These are phyloP conservation scores for Kryptolebias ocellatus DNA, from an alignment of 2,797 vertebrate genomes.

Conservation along the genomic window DNA sequence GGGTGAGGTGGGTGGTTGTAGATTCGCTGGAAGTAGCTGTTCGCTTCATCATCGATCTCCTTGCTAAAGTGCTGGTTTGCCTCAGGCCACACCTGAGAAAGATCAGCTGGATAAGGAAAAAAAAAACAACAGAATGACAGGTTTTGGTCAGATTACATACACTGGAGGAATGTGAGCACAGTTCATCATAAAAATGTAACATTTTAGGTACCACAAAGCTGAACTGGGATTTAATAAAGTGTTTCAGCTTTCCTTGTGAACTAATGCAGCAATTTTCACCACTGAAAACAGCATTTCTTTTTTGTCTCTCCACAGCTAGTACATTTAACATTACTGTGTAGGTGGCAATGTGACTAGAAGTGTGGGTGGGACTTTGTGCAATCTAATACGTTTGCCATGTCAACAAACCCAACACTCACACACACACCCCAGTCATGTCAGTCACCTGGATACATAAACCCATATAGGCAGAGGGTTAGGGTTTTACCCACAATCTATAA, in stretches of 20 bases:
- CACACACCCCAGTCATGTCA: too few species aligned
- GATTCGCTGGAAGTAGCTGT: constrained; percentile 99
- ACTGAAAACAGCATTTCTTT: too few species aligned
- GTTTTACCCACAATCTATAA: neutral
- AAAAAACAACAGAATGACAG: neutral
- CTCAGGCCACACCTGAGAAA: constrained; percentile 99
- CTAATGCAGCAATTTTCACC: too few species aligned
- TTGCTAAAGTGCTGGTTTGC: constrained; percentile 99
- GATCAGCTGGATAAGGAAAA: constrained; percentile 86
- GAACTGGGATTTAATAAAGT: neutral
- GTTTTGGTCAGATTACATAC: neutral
- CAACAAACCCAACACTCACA: too few species aligned
- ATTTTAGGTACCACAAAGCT: constrained; percentile 18
- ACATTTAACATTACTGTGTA: too few species aligned
- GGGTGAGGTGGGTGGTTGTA: constrained; percentile 99
- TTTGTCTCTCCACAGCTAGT: too few species aligned
- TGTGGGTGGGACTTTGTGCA: too few species aligned
- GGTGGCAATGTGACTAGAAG: too few species aligned
- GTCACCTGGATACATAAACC: too few species aligned
- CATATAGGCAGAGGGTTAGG: too few species aligned
- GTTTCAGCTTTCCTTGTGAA: too few species aligned
- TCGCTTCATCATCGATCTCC: constrained; percentile 99
- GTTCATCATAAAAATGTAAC: neutral
- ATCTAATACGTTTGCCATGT: too few species aligned
- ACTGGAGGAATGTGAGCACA: neutral